Conservation (phyloP, 2,797 vertebrate genomes). For the Rhadinocentrus ornatus region DNA sequence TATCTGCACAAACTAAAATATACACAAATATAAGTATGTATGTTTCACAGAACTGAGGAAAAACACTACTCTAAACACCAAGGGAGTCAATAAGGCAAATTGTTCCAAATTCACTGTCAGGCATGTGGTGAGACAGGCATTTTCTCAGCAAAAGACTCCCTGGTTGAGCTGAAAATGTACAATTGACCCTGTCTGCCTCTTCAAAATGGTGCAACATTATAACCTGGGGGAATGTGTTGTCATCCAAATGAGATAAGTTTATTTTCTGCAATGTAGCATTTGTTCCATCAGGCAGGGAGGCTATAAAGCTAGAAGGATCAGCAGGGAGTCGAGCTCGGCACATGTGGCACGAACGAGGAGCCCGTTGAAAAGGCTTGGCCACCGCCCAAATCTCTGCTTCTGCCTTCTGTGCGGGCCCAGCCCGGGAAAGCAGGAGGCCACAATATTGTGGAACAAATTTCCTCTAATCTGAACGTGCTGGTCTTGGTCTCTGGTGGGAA, state of each 20-base stretch:
- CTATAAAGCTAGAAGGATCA: conserved; percentile 88
- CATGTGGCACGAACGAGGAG: conserved; percentile 85
- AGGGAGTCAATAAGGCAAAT: conserved; percentile 69
- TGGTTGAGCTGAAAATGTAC: conserved; percentile 84
- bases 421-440: conserved; percentile 87
- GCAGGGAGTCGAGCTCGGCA: conserved; percentile 86
- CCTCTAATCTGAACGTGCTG: conserved; percentile 89
- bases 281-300: conserved; percentile 93
- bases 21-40: conserved; percentile 29
- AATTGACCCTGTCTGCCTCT: conserved; percentile 85
- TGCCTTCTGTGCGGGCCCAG: conserved; percentile 92
- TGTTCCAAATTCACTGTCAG: conserved; percentile 72
- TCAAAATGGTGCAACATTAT: conserved; percentile 87
- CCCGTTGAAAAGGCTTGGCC: conserved; percentile 87
- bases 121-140: conserved; percentile 73
- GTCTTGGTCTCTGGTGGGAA: conserved; percentile 79
- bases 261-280: conserved; percentile 93
- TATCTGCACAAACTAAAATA: conserved; percentile 9
- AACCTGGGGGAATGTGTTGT: conserved; percentile 93
- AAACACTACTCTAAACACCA: conserved; percentile 44
- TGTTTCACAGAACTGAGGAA: conserved; percentile 25
- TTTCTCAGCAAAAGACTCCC: conserved; percentile 80
- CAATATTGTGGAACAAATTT: conserved; percentile 91
- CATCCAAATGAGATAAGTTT: conserved; percentile 98
- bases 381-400: conserved; percentile 91